Base-by-base conservation (phyloP, 1,140 invertebrate species). In the Leptinotarsa lineolata region DNA sequence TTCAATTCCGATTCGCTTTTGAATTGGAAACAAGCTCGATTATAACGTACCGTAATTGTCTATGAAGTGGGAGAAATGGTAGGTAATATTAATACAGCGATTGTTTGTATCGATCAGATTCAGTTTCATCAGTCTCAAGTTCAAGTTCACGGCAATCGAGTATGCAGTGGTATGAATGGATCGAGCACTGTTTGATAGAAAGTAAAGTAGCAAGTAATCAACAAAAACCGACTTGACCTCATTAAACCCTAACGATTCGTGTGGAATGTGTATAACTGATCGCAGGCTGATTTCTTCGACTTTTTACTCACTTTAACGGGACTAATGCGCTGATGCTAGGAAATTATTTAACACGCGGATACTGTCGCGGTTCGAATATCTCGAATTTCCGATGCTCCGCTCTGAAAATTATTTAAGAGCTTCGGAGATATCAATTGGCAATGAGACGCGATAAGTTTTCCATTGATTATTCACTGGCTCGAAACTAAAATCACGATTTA, bases 81-180 rank as follows among this genome's bases (percentile, higher is more conserved):
- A 18, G 21, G 59, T 15, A 63, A 63, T 63, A 24, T n/a, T 63
- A 63, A 63, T 63, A 21, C 20, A 20, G 60, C 60, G 20, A 48
- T 58, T 30, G 60, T 54, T 22, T 69, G 46, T 72, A n/a, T 63
- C 44, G 69, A 75, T 68, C 77, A 81, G 78, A 81, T 81, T 83
- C 79, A 82, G 72, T 82, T 82, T 82, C 79, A 79, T 80, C 81
- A 81, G 81, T 79, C 78, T 77, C 82, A 82, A 83, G 83, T 84
- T 84, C 83, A 84, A 84, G 83, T 83, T 83, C 83, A 84, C 80
- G 82, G 82, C 72, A 76, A 80, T 81, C 82, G 78, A 81, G 78
- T 77, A 77, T 74, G 74, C 70, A 77, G 74, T 79, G 66, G 81
- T 82, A 82, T 83, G 82, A 83, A 83, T 83, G 81, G 81, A 79